These are phyloP conservation scores for Cydia fagiglandana DNA, from an alignment of 1,140 invertebrate genomes.

Conservation along the genomic window DNA sequence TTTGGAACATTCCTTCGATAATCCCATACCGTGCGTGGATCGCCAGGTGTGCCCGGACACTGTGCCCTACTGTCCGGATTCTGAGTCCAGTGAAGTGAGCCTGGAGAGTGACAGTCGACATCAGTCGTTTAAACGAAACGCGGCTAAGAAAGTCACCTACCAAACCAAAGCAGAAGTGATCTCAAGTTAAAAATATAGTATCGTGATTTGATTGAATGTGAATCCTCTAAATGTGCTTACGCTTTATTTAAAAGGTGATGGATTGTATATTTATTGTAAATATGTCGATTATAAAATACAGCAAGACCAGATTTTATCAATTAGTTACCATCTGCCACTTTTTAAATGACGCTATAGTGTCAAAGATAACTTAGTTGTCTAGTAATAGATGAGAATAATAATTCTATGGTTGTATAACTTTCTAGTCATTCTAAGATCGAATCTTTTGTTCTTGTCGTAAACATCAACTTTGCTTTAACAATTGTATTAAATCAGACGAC, in stretches of 20 bases:
- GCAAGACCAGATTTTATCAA: background rate
- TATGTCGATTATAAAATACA: background rate
- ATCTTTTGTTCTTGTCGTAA: constrained; percentile 29
- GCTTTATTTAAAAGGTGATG: constrained; percentile 21
- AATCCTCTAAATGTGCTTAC: constrained; percentile 45
- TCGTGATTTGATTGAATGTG: constrained; percentile 40
- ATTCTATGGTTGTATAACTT: constrained; percentile 17
- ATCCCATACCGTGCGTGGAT: constrained; percentile 62
- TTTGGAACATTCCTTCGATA: constrained; percentile 56
- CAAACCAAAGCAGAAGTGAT: constrained; percentile 73
- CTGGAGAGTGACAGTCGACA: constrained; percentile 66
- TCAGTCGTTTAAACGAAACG: constrained; percentile 58
- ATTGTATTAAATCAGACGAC: background rate
- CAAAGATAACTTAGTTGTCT: background rate
- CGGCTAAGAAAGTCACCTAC: constrained; percentile 66
- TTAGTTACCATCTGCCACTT: background rate
- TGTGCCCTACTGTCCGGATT: constrained; percentile 55
- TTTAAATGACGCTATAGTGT: constrained; percentile 21
- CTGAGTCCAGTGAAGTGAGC: constrained; percentile 71
- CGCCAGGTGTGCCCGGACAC: constrained; percentile 54
- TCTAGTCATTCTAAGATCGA: constrained; percentile 23
- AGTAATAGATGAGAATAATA: constrained; percentile 5
- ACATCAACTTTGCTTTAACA: constrained; percentile 6
- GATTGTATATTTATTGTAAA: background rate
- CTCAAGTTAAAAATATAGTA: constrained; percentile 48